Evolutionary conservation across 2,797 vertebrate genomes (phyloP), one percentile per base, ranked within the genome.

Genomic region (Melopsittacus undulatus): DNA sequence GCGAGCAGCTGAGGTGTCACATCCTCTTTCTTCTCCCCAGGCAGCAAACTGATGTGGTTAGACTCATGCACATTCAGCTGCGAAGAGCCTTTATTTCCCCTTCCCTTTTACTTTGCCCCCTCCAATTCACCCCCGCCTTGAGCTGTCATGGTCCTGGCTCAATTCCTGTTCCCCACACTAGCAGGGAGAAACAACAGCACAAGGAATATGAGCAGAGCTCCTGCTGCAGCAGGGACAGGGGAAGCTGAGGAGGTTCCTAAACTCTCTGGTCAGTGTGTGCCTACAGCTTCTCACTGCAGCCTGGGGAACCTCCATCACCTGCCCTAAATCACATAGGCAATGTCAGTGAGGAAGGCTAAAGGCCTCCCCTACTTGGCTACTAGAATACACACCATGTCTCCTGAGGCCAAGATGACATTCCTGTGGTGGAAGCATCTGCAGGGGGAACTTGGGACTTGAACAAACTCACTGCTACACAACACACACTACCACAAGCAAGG

Each of bases 361-460:
- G 18, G 36, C 43, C 30, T 69, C 80, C 80, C 72, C 54, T 26
- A 48, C 6, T 3, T 1, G 3, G 75, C 49, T 81, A 69, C 70
- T 29, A 4, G 13, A 80, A 64, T 3, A 38, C 57, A 61, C 61
- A 64, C 4, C 5, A 2, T 10, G 49, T 42, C 91, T 83, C 46
- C 52, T 13, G 81, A 46, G 82, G 84, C 76, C 84, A 75, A 26
- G 46, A 1, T 86, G 85, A 83, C 79, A 78, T 90, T 94, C 84
- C 89, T 91, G 79, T 5, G 87, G 84, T 92, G 62, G 84, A 69
- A 81, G 11, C 72, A 86, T 92, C 87, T 81, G 72, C 82, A 62
- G 42, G 46, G 52, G 85, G 76, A 74, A 67, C 67, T 48, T 13
- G 7, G 0, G 4, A n/a, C 62, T 83, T 21, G 45, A 75, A 64